These are phyloP conservation scores for Aleadryas rufinucha DNA, from an alignment of 2,113 vertebrate genomes.

Conservation along the genomic window DNA sequence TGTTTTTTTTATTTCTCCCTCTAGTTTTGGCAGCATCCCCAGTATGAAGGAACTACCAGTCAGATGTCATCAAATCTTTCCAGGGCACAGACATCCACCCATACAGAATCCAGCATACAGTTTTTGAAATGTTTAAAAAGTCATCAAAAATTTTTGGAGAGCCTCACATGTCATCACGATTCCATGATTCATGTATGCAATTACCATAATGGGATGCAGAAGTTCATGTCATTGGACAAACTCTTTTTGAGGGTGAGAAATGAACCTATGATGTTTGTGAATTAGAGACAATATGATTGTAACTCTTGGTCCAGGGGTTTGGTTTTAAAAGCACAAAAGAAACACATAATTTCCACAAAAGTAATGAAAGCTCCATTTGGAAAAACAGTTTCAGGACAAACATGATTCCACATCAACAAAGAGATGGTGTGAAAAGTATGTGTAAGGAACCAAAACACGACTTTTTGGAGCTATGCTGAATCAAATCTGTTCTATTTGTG, in stretches of 20 bases:
- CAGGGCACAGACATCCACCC: not conserved
- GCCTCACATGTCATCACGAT: not conserved
- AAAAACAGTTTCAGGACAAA: not conserved
- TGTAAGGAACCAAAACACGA: not conserved
- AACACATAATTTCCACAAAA: not conserved
- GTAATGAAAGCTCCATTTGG: not conserved
- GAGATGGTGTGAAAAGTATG: not conserved
- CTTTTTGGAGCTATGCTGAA: not conserved
- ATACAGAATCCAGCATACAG: not conserved
- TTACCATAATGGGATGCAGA: not conserved
- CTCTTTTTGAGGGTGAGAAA: not conserved
- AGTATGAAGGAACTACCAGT: not conserved
- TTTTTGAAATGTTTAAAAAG: not conserved
- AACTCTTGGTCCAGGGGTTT: not conserved
- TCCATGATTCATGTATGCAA: not conserved
- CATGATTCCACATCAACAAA: not conserved
- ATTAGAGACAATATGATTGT: not conserved
- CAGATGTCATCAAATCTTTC: not conserved
- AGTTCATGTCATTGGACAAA: not conserved
- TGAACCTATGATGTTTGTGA: not conserved
- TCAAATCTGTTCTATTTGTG: not conserved
- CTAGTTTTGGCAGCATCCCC: not conserved
- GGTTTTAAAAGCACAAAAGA: not conserved
- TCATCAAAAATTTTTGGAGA: not conserved
- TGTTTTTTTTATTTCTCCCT: not conserved